Base-by-base conservation (phyloP, 1,140 invertebrate genomes). In the Vanessa tameamea region DNA sequence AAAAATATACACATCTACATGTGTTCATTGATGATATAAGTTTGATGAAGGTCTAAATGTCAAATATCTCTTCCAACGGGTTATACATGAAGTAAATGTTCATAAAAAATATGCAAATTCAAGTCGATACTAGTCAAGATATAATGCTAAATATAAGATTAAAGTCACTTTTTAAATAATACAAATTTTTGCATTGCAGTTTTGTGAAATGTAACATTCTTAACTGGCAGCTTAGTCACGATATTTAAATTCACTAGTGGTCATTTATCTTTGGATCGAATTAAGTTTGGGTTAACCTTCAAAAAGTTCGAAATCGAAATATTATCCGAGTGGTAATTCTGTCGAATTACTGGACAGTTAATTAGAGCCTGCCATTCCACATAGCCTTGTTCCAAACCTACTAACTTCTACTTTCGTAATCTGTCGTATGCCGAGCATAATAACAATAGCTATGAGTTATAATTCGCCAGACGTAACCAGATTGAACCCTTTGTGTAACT, bases 281-380 rank as follows among this genome's bases (percentile, higher is more conserved):
- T 73, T 48, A 31, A 31, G 12, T 63, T 59, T 64, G 47, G 12
- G 69, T 26, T 64, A 68, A 73, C 71, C 57, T 76, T 72, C 57
- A 64, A 20, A 47, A 68, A 51, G 48, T 50, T 64, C 55, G 66
- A 71, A 72, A 47, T 68, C 59, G 53, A 66, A 20, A 75, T 66
- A 83, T 77, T 83, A 75, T 74, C 74, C 78, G 61, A 80, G 77
- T 70, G 72, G 82, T 76, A 82, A 84, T 87, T 87, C 85, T 77
- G 82, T 90, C 82, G 83, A 85, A 87, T 90, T 87, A 87, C 83
- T 82, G 83, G 87, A 89, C 86, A 91, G 81, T 87, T 90, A 91
- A 92, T 92, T 92, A 91, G 87, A 80, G 79, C 78, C 87, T 88
- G 89, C 85, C 87, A 86, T 83, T 85, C 81, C 70, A 78, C 78